A percentile compares a stretch with the other conserved stretches of the same genome.
These are phyloP conservation scores for Cordilura impudica DNA, from an alignment of 2,888 invertebrate species.

Conservation along the genomic window DNA sequence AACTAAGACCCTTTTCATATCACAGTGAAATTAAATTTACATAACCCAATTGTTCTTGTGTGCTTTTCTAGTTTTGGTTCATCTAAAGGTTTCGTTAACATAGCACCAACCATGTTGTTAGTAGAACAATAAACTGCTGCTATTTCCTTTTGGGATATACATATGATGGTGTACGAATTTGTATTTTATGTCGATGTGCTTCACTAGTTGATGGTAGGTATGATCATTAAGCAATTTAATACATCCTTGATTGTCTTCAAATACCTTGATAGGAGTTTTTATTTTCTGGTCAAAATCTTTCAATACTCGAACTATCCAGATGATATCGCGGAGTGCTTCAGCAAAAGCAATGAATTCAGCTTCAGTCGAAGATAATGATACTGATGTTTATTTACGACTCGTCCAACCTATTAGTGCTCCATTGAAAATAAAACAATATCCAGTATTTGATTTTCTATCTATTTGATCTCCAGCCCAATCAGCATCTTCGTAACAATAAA, in stretches of 20 bases:
- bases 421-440: neutral
- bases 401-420: slow-evolving; percentile 15
- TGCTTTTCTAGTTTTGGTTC: neutral
- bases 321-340: slow-evolving; percentile 9
- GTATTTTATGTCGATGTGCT: slow-evolving; percentile 5
- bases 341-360: slow-evolving; percentile 35
- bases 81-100: neutral
- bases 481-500: neutral
- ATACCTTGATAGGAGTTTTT: slow-evolving; percentile 7
- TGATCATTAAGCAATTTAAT: neutral
- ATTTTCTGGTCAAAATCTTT: too few species aligned
- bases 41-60: too few species aligned
- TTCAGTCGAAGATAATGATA: slow-evolving; percentile 34
- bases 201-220: neutral
- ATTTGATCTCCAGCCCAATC: neutral
- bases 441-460: neutral
- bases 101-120: neutral
- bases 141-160: neutral
- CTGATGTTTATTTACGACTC: slow-evolving; percentile 6
- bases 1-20: too few species aligned
- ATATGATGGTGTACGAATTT: neutral
- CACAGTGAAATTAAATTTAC: too few species aligned
- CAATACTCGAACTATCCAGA: too few species aligned
- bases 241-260: slow-evolving; percentile 31
- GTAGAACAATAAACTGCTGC: neutral